These are phyloP conservation scores for Neofelis nebulosa DNA, from an alignment of 2,113 vertebrate genomes.

Conservation along the genomic window DNA sequence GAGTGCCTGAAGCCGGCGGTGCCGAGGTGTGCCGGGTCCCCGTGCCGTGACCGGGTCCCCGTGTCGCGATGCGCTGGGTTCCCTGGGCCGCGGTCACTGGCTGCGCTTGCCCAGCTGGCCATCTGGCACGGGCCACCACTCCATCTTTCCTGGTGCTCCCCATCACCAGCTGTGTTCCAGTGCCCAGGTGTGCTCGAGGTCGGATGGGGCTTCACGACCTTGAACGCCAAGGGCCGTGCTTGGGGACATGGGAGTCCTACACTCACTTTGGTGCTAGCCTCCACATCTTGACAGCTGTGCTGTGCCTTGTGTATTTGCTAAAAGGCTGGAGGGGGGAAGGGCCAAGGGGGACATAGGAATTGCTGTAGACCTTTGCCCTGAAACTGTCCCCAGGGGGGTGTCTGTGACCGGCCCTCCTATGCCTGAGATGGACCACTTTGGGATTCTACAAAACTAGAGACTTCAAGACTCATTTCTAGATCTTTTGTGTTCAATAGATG, in stretches of 20 bases:
- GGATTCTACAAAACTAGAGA: neutral
- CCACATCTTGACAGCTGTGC: no score
- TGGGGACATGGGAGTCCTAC: rapidly evolving
- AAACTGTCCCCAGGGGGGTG: neutral
- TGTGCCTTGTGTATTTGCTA: neutral
- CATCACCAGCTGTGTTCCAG: neutral
- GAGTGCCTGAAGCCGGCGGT: rapidly evolving
- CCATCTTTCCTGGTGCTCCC: neutral
- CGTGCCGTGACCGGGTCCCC: rapidly evolving
- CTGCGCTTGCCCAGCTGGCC: neutral
- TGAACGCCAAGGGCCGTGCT: rapidly evolving
- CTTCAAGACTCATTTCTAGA: no score
- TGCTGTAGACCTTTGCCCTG: neutral
- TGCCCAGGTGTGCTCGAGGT: rapidly evolving
- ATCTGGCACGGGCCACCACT: rapidly evolving
- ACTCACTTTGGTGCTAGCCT: no score
- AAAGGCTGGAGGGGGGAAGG: neutral
- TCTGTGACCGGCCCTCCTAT: neutral
- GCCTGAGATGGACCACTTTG: neutral
- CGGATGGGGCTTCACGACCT: neutral
- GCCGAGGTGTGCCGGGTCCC: neutral
- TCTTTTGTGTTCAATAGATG: neutral
- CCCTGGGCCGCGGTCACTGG: neutral
- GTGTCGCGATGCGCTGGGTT: rapidly evolving
- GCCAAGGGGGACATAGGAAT: rapidly evolving